Percentiles rank a stretch among this genome's conserved stretches.
phyloP scores from a whole-genome alignment of 2,797 vertebrate species.

The Micromesistius poutassou region DNA sequence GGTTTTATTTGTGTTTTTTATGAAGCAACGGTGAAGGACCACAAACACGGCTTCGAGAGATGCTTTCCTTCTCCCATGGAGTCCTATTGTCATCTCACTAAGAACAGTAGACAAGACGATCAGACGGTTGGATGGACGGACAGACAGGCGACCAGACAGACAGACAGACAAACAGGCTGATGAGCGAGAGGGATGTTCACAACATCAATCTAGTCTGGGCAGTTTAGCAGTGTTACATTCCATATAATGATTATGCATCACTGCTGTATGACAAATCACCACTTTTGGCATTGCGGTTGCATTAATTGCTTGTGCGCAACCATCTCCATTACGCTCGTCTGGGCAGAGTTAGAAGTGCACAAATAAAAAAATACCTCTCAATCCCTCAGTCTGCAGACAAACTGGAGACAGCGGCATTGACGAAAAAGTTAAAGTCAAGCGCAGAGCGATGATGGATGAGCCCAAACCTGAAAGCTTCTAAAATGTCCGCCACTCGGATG shows the following conservation, averaged over 20 bases:
- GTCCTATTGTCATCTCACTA: background rate
- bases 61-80: background rate
- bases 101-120: background rate
- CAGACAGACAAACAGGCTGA: background rate
- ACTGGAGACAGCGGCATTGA: slow-evolving; percentile 80
- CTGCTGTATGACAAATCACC: slow-evolving; percentile 78
- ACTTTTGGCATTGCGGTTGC: slow-evolving; percentile 81
- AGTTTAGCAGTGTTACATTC: slow-evolving; percentile 63
- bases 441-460: slow-evolving; percentile 72
- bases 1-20: slow-evolving; percentile 9
- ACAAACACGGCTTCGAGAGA: slow-evolving; percentile 16
- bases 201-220: slow-evolving; percentile 50
- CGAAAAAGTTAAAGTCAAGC: slow-evolving; percentile 79
- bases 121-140: background rate
- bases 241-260: slow-evolving; percentile 80
- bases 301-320: slow-evolving; percentile 76
- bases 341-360: slow-evolving; percentile 75
- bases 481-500: slow-evolving; percentile 21
- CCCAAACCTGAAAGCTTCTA: slow-evolving; percentile 65
- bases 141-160: background rate
- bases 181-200: slow-evolving; percentile 23
- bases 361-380: slow-evolving; percentile 78
- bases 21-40: slow-evolving; percentile 52
- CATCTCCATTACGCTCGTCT: slow-evolving; percentile 77
- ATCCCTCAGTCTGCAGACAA: slow-evolving; percentile 78